Evolutionary conservation across 2,113 vertebrate genomes (phyloP).

Genomic region (Atrichornis clamosus): DNA sequence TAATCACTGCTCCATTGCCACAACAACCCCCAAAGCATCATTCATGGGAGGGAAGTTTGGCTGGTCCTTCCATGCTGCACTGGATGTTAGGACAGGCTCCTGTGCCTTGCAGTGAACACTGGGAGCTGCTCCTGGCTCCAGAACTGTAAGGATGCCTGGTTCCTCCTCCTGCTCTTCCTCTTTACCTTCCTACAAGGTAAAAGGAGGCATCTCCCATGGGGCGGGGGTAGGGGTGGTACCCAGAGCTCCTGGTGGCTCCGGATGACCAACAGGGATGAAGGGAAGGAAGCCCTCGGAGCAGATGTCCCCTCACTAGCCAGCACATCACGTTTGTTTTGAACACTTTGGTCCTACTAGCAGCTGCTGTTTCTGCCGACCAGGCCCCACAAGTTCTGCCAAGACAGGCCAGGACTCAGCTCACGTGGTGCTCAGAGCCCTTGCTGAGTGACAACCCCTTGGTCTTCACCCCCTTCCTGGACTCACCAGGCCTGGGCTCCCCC

Average conservation of each 20-base stretch:
- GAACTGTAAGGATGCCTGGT: not conserved
- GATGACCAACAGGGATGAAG: not conserved
- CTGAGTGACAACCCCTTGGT: not conserved
- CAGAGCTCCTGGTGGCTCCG: not conserved
- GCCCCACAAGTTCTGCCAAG: not conserved
- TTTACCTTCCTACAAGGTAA: not conserved
- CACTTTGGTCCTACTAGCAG: not conserved
- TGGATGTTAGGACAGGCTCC: not conserved
- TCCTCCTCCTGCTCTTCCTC: not conserved
- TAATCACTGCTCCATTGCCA: not conserved
- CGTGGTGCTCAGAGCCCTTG: not conserved
- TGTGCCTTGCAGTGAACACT: not conserved
- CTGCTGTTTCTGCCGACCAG: not conserved
- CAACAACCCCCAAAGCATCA: not conserved
- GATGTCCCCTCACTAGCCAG: not conserved
- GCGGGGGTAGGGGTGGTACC: too few species aligned
- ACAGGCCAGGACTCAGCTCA: not conserved
- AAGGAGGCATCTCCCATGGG: not conserved
- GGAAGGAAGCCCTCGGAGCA: not conserved
- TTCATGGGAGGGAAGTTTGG: rapidly evolving
- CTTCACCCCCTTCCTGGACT: not conserved
- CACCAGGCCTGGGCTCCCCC: not conserved
- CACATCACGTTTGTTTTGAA: rapidly evolving
- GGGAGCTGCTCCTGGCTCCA: not conserved
- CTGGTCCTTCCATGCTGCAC: rapidly evolving